phyloP scores from a whole-genome alignment of 2,888 invertebrate genomes.

The Dermolepida albohirtum region DNA sequence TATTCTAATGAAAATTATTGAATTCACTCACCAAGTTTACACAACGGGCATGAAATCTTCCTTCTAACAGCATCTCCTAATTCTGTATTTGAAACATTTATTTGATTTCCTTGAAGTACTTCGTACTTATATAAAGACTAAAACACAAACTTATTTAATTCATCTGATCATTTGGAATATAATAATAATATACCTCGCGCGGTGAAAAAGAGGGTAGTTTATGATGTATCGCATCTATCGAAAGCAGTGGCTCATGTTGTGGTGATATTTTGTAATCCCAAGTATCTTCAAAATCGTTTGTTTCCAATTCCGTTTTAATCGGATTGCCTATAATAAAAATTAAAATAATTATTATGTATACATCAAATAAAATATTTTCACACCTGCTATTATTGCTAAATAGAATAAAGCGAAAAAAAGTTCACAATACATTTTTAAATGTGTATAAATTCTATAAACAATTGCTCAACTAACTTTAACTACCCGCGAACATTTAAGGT shows the following conservation, averaged over 20 bases:
- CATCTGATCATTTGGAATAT: background rate
- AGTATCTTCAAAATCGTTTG: conserved; percentile 49
- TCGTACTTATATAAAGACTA: conserved; percentile 10
- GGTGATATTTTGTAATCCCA: conserved; percentile 51
- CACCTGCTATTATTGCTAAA: conserved; percentile 8
- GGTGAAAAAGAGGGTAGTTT: conserved; percentile 41
- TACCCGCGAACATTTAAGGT: conserved; percentile 16
- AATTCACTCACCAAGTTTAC: conserved; percentile 50
- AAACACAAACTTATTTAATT: background rate
- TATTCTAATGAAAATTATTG: background rate
- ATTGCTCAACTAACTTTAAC: too few relatives aligned
- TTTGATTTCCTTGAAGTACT: conserved; percentile 10
- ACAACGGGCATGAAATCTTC: conserved; percentile 50
- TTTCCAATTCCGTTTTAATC: conserved; percentile 12
- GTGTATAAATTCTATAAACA: too few relatives aligned
- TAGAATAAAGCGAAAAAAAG: conserved; percentile 9
- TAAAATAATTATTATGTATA: background rate
- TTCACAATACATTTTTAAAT: conserved; percentile 11
- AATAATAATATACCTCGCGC: conserved; percentile 29
- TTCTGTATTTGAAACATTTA: conserved; percentile 15
- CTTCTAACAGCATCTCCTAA: conserved; percentile 47
- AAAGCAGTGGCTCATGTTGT: conserved; percentile 47
- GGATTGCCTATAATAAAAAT: conserved; percentile 34
- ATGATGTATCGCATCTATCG: conserved; percentile 40
- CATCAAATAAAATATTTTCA: background rate